Conservation (phyloP, 53 echinoderm and acorn worm species). For the Mesocentrotus franciscanus region DNA sequence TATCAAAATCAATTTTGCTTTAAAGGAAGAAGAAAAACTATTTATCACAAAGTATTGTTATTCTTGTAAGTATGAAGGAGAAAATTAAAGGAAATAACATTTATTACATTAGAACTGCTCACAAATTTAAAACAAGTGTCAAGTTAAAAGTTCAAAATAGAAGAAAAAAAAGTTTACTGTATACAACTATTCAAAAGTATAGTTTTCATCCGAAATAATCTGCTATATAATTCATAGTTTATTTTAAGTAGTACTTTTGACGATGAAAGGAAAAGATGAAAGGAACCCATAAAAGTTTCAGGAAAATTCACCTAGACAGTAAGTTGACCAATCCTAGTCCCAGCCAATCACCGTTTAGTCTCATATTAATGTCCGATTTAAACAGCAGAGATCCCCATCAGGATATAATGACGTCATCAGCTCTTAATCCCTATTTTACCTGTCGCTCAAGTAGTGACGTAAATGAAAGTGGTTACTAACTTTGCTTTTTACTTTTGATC, state of each 20-base stretch:
- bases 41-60: too few relatives aligned
- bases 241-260: not conserved
- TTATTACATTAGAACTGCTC: too few relatives aligned
- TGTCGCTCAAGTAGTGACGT: not conserved
- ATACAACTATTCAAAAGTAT: not conserved
- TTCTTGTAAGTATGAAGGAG: not conserved
- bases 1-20: not conserved
- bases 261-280: not conserved
- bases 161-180: not conserved
- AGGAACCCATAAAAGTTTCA: not conserved
- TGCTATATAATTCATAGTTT: not conserved
- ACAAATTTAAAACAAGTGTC: not conserved
- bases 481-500: not conserved
- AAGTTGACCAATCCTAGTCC: not conserved
- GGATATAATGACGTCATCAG: not conserved
- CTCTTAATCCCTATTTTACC: not conserved
- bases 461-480: not conserved
- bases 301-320: not conserved
- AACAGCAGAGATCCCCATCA: not conserved
- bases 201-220: not conserved
- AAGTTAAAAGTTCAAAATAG: not conserved
- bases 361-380: not conserved
- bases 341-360: not conserved
- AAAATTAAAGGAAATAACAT: not conserved
- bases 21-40: too few relatives aligned